Base-by-base conservation (phyloP, 2,797 vertebrate species). In the Gorsachius magnificus region DNA sequence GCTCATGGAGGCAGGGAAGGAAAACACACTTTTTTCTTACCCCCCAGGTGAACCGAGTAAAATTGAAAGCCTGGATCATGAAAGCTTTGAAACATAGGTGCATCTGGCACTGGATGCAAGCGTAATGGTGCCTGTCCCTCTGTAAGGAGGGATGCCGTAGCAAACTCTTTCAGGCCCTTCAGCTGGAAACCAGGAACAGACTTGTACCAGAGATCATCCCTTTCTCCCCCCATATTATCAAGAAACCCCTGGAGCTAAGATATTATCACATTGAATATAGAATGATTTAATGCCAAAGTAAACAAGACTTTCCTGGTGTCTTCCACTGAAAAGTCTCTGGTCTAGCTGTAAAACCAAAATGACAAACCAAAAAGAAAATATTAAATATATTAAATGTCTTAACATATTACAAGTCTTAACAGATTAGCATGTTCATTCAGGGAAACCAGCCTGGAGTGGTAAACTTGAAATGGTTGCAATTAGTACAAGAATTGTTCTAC, bases 401-500 rank as follows among this genome's bases (percentile, higher is more conserved):
- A 81, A 74, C 6, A 2, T 60, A 88, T 57, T 80, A 70, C 93
- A 96, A 94, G 94, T 83, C 85, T 82, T 93, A 97, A 96, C 92
- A 90, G 65, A 92, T 83, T 87, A 78, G 36, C n/a, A 7, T 57
- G 90, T 86, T 81, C 79, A 69, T 79, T 96, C 89, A 88, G 66
- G 70, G 91, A 84, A 86, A 82, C 11, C 90, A 91, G 95, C 57
- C 86, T 33, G 48, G 58, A 91, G 93, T 64, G 3, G 93, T 51
- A 88, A 83, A 82, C 58, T 82, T 79, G 58, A 96, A 92, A 81
- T 82, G 82, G 89, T 25, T 61, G 82, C 93, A 96, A 94, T 93
- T 94, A 93, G 92, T 35, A 66, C 58, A 53, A 35, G 90, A 63
- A 96, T 92, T 96, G 94, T 95, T 95, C 87, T 96, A 90, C 94